These are phyloP conservation scores for Tineola bisselliella DNA, from an alignment of 2,888 invertebrate genomes.

Conservation along the genomic window DNA sequence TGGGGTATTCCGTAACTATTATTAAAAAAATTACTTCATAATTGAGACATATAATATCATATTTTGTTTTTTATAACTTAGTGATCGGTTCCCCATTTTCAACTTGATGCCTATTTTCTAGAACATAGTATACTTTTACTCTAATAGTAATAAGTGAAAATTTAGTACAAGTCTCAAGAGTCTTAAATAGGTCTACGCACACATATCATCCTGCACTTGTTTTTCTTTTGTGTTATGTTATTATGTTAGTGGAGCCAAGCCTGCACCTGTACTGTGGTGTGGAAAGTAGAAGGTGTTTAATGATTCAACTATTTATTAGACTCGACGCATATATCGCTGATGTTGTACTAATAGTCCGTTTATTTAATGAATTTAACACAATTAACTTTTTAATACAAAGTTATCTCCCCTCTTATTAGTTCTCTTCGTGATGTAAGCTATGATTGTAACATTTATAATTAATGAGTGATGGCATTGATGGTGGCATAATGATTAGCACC, in stretches of 20 bases:
- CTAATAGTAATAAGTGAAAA: too few relatives aligned
- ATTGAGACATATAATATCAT: too few relatives aligned
- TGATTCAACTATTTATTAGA: conserved; percentile 59
- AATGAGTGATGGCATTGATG: background rate
- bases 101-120: too few relatives aligned
- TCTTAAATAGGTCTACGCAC: background rate
- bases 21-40: too few relatives aligned
- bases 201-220: background rate
- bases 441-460: background rate
- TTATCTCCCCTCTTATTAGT: conserved; percentile 23
- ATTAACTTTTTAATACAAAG: conserved; percentile 22
- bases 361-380: conserved; percentile 18
- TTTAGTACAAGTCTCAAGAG: too few relatives aligned
- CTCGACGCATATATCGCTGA: conserved; percentile 13
- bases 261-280: conserved; percentile 53
- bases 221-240: background rate
- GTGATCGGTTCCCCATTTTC: too few relatives aligned
- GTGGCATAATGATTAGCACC: background rate
- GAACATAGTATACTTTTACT: too few relatives aligned
- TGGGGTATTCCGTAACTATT: too few relatives aligned
- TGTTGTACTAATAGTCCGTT: conserved; percentile 9
- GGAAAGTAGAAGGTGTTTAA: conserved; percentile 56
- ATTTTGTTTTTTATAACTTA: too few relatives aligned
- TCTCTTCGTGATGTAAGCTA: conserved; percentile 16
- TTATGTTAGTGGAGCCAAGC: conserved; percentile 33